Conservation (phyloP, 1,140 invertebrate genomes). For the Drosophila elegans region DNA sequence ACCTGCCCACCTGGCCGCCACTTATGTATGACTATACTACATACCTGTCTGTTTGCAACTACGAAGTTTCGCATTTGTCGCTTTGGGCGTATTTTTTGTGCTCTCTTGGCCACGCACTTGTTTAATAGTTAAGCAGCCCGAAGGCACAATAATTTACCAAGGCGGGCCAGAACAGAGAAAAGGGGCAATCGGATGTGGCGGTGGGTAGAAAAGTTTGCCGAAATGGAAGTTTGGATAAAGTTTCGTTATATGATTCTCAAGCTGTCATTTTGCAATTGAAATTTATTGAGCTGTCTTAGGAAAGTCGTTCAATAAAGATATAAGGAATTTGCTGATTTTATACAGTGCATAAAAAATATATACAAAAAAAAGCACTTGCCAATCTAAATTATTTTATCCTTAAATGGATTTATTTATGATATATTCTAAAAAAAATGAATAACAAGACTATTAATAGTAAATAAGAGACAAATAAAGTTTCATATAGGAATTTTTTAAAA, state of each 20-base stretch:
- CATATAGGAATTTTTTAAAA: no score
- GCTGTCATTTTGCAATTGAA: slow-evolving; percentile 19
- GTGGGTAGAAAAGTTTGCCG: slow-evolving; percentile 16
- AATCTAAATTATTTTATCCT: no score
- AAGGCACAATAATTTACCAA: slow-evolving; percentile 13
- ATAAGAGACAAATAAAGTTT: no score
- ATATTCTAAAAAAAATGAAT: no score
- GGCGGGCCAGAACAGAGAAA: not conserved
- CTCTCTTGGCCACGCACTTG: slow-evolving; percentile 41
- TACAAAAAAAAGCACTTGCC: no score
- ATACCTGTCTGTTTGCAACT: slow-evolving; percentile 11
- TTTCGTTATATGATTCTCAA: slow-evolving; percentile 7
- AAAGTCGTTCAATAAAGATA: not conserved
- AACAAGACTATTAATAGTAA: no score
- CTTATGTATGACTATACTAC: slow-evolving; percentile 6
- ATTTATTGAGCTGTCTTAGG: slow-evolving; percentile 7
- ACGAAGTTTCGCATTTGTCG: slow-evolving; percentile 14
- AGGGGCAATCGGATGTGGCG: not conserved
- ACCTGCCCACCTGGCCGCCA: slow-evolving; percentile 49
- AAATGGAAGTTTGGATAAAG: slow-evolving; percentile 24
- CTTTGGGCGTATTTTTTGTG: slow-evolving; percentile 32
- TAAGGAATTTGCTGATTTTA: not conserved
- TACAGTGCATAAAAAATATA: not conserved
- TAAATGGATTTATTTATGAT: no score
- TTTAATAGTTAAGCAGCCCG: slow-evolving; percentile 33